Evolutionary conservation across 1,140 invertebrate genomes (phyloP).

Genomic region (Odontomachus brunneus): DNA sequence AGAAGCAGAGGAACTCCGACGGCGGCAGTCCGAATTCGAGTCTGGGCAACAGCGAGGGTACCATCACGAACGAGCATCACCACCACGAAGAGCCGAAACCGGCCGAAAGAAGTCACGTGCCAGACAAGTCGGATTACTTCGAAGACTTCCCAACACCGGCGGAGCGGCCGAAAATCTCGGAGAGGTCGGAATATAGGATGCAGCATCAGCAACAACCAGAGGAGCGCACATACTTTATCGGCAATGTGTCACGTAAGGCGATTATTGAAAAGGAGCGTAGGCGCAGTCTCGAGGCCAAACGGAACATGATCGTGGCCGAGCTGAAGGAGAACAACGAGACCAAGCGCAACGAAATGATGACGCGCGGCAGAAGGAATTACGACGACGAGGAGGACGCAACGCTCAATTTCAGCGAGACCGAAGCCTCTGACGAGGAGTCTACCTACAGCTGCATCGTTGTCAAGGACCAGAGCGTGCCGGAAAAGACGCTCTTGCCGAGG

Average conservation of each 20-base stretch:
- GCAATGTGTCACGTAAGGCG: constrained; percentile 84
- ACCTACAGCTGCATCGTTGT: constrained; percentile 87
- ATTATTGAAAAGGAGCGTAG: constrained; percentile 86
- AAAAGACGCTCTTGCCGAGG: constrained; percentile 89
- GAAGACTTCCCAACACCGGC: constrained; percentile 82
- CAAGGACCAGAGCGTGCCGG: constrained; percentile 83
- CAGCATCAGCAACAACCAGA: constrained; percentile 85
- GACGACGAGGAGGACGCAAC: constrained; percentile 84
- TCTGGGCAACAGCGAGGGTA: constrained; percentile 81
- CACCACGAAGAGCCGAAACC: constrained; percentile 81
- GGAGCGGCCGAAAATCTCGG: constrained; percentile 85
- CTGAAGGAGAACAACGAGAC: constrained; percentile 83
- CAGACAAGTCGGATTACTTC: constrained; percentile 80
- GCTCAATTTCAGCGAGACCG: constrained; percentile 83
- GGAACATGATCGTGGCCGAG: constrained; percentile 82
- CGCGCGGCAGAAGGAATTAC: constrained; percentile 86
- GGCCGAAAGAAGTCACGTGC: constrained; percentile 81
- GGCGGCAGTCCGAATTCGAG: constrained; percentile 83
- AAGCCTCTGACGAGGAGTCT: constrained; percentile 87
- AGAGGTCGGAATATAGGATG: constrained; percentile 86
- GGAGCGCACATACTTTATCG: constrained; percentile 82
- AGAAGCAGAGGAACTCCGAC: constrained; percentile 81
- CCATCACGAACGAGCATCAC: constrained; percentile 80
- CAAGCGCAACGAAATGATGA: constrained; percentile 86
- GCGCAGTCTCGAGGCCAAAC: constrained; percentile 85